Base-by-base conservation (phyloP, 2,888 invertebrate species). In the Polyommatus icarus region DNA sequence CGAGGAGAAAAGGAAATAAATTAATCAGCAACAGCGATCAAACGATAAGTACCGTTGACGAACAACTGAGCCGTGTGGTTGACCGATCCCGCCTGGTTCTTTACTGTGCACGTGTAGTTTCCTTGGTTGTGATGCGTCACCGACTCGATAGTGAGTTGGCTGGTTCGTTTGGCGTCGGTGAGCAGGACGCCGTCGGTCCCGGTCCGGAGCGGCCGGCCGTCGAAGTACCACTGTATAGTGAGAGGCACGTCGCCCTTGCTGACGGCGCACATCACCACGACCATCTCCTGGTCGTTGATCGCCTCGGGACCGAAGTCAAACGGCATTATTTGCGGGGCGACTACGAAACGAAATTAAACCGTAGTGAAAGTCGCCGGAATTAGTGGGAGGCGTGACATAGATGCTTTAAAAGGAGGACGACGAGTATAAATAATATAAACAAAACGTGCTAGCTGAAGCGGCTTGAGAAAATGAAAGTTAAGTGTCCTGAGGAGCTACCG, bases 201-300 rank as follows among this genome's bases (percentile, higher is more conserved):
- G 83, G 91, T 94, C 81, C 84, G 87, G 40, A 95, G 84, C 29
- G 85, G 82, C 79, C 87, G 87, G 77, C 89, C 91, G 82, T 95
- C 94, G 84, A 95, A 95, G 81, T 92, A 95, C 97, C 97, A 98
- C 76, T 95, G 94, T 79, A 98, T 96, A 82, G 95, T 95, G 79
- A 98, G 92, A 12, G 98, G 98, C 80, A 96, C 89, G 88, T 98
- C 98, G 54, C 98, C 97, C 88, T 97, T 96, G 82, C 95, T 95
- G 36, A 96, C 96, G 67, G 96, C 95, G 87, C 97, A 97, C 77
- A 95, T 95, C 20, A 95, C 95, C 32, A 96, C 96, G 54, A 96
- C 95, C 90, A 95, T 95, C 84, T 96, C 96, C 82, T 96, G 95
- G 82, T 96, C 96, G 85, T 96, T 96, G 79, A 96, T 94, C 77